Evolutionary conservation across 1,140 invertebrate species (phyloP), one percentile per base, ranked within the genome.

Genomic region (Proctacanthus coquilletti): DNA sequence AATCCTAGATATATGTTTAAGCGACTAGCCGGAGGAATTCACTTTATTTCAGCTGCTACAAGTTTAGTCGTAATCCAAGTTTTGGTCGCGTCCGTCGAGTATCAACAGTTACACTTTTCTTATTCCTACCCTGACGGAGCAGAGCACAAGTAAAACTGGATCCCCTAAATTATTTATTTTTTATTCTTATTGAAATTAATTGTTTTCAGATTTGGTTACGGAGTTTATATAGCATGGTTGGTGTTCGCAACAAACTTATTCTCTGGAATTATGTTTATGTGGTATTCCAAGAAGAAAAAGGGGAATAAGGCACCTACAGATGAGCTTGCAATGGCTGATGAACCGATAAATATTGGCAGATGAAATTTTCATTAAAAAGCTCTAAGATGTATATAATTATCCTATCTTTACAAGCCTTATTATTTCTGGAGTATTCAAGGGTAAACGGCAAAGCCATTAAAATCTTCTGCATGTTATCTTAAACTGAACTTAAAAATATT

Each of bases 1-100:
- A 83, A 88, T 52, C 81, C 82, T 8, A 69, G 85, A 6, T 91
- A 91, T 52, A 88, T 85, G 74, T 87, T 87, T 62, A 91, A 91
- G 56, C 65, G 86, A 21, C 64, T 89, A 14, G 82, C 85, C 6
- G 82, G 80, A 1, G 79, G 82, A 13, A 79, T 88, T 42, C 80
- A 88, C 49, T 77, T 89, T 50, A 77, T 91, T 34, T 75, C 77
- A 56, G 80, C 71, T 44, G 71, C 71, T 13, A 76, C 74, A 38
- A 70, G 76, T 9, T 67, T 87, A 45, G 81, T 84, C 2, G 81
- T 87, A 4, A 72, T 86, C 19, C 83, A 87, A 65, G 81, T 87
- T 0, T 67, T 81, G 10, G 69, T 78, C 29, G 76, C 75, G 5
- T 73, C 77, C 0, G 71, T 80, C 33, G 71, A 79, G 13, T 79